These are phyloP conservation scores for Cephus sareptanus DNA, from an alignment of 2,888 invertebrate genomes.

Conservation along the genomic window DNA sequence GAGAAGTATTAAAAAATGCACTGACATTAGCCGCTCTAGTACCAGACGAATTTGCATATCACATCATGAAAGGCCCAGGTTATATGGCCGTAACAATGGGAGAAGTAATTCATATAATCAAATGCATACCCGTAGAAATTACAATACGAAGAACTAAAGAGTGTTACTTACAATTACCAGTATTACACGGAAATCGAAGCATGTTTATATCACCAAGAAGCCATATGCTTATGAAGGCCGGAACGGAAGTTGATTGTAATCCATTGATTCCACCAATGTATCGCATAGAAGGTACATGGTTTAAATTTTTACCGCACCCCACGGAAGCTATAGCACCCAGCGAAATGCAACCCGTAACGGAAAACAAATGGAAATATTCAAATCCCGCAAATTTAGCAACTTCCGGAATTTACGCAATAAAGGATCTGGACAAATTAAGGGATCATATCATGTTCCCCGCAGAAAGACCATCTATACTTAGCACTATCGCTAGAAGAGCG, in stretches of 20 bases:
- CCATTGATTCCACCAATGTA: constrained; percentile 28
- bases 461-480: constrained; percentile 8
- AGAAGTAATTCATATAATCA: constrained; percentile 37
- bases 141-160: constrained; percentile 23
- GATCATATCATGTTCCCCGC: constrained; percentile 6
- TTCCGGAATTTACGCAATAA: constrained; percentile 7
- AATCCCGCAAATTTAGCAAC: constrained; percentile 6
- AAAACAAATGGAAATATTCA: constrained; percentile 11
- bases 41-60: constrained; percentile 41
- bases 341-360: constrained; percentile 5
- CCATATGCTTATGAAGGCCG: constrained; percentile 25
- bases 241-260: constrained; percentile 29
- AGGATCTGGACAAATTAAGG: constrained; percentile 1
- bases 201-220: constrained; percentile 31
- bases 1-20: constrained; percentile 40
- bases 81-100: constrained; percentile 39
- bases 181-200: constrained; percentile 26
- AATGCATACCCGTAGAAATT: constrained; percentile 28
- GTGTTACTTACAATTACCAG: constrained; percentile 32
- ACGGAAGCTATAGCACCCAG: background rate
- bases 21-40: constrained; percentile 32
- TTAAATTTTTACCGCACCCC: background rate
- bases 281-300: constrained; percentile 27
- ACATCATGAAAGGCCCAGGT: constrained; percentile 40
- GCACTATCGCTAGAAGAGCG: background rate